Evolutionary conservation across 2,888 invertebrate species (phyloP), one percentile per base, ranked within the genome.

Genomic region (Tachina lurida): DNA sequence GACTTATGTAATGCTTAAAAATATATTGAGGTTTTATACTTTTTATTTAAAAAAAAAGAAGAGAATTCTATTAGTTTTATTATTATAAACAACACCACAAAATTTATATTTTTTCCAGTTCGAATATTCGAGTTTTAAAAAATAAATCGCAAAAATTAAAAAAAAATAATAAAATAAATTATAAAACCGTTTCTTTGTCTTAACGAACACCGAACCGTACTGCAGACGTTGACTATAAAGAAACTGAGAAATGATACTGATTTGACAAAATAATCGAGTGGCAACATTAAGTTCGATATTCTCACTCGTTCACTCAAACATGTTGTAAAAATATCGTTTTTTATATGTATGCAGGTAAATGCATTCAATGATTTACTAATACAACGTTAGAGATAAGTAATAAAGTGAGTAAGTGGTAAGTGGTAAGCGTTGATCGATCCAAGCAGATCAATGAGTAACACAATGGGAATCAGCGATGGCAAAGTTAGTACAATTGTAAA

Each of bases 201-300:
- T 86, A 87, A 89, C 90, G 90, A 89, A 89, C 89, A 89, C 89
- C 90, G 71, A 89, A 89, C 89, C 90, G 90, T 88, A 90, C 89
- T 89, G 90, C 88, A 89, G 88, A 89, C 88, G 89, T 91, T 87
- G 93, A 88, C 88, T 88, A 87, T 82, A 88, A 88, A 89, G 88
- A 88, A 90, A 91, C 91, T 91, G 87, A 91, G 89, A 87, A 88
- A 88, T 87, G 75, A 78, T 70, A 86, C 86, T 86, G 73, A 86
- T 76, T 83, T 76, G 56, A 43, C 17, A 75, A 39, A 73, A 73
- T 73, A 43, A 76, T 65, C 54, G 71, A 83, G 62, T 79, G 76
- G 76, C 83, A 83, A 65, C 83, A 86, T 86, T 83, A 80, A 80
- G 83, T 79, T 19, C 52, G 75, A 73, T 73, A 78, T 39, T 78